Evolutionary conservation across 1,140 invertebrate species (phyloP).

Genomic region (Lysiphlebus fabarum): DNA sequence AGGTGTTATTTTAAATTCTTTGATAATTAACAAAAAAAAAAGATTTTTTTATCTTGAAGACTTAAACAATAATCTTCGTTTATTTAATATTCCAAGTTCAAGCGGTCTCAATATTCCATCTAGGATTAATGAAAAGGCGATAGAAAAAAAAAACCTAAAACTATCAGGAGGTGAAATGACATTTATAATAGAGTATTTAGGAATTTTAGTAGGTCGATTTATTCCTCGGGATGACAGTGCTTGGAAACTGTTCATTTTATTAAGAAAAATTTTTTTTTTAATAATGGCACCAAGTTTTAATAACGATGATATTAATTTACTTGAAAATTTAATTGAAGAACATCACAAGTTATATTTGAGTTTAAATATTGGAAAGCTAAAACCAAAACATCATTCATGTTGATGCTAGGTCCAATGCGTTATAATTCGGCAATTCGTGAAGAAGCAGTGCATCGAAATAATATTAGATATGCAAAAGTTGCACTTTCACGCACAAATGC

Average conservation of each 20-base stretch:
- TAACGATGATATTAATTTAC: neutral
- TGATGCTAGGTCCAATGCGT: no score
- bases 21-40: no score
- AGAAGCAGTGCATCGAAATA: no score
- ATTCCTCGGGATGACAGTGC: slow-evolving; percentile 14
- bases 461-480: no score
- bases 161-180: slow-evolving; percentile 22
- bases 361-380: no score
- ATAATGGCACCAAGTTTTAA: slow-evolving; percentile 16
- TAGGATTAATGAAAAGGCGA: slow-evolving; percentile 13
- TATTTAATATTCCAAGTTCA: neutral
- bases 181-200: slow-evolving; percentile 19
- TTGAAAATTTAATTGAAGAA: slow-evolving; percentile 18
- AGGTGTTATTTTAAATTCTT: no score
- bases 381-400: no score
- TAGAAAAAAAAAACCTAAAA: slow-evolving; percentile 16
- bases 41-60: neutral
- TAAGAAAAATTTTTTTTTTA: slow-evolving; percentile 19
- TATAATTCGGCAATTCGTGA: no score
- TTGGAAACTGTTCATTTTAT: slow-evolving; percentile 18
- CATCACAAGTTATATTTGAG: slow-evolving; percentile 23
- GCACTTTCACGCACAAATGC: no score
- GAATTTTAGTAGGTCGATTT: slow-evolving; percentile 18
- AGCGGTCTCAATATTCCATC: slow-evolving; percentile 19
- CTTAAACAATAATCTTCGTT: slow-evolving; percentile 12